Evolutionary conservation across 2,888 invertebrate species (phyloP).

Genomic region (Maniola hyperantus): DNA sequence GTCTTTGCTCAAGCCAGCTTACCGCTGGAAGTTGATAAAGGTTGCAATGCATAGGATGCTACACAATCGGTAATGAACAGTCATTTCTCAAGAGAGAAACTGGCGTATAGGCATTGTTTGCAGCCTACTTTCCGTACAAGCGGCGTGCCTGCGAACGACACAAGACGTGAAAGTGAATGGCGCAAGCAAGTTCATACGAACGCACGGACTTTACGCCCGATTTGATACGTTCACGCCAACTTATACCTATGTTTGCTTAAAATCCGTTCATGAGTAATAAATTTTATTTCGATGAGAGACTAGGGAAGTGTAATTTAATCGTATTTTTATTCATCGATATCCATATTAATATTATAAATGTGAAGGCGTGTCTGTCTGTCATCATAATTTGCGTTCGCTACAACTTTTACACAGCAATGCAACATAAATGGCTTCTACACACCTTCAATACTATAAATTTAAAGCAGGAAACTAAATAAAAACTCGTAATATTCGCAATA

Average conservation of each 20-base stretch:
- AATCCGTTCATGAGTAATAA: conserved; percentile 42
- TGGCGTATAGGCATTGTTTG: conserved; percentile 68
- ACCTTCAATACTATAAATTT: no score
- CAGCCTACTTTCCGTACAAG: conserved; percentile 74
- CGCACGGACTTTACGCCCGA: conserved; percentile 67
- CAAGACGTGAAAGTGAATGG: conserved; percentile 79
- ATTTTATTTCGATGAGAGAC: neutral
- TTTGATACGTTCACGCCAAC: conserved; percentile 69
- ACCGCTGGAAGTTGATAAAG: conserved; percentile 10
- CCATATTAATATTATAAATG: no score
- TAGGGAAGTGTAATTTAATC: neutral
- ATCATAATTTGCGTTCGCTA: no score
- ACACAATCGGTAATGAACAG: conserved; percentile 53
- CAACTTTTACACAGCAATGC: no score
- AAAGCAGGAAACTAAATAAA: no score
- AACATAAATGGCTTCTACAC: no score
- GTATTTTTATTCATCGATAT: no score
- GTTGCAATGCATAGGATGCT: conserved; percentile 30
- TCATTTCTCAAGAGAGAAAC: conserved; percentile 77
- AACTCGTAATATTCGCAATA: no score
- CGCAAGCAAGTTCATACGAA: conserved; percentile 58
- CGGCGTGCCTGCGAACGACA: conserved; percentile 51
- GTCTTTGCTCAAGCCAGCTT: neutral
- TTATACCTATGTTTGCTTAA: conserved; percentile 46
- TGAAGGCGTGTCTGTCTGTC: no score